These are phyloP conservation scores for Eurystomus glaucurus DNA, from an alignment of 2,797 vertebrate species.

Conservation along the genomic window DNA sequence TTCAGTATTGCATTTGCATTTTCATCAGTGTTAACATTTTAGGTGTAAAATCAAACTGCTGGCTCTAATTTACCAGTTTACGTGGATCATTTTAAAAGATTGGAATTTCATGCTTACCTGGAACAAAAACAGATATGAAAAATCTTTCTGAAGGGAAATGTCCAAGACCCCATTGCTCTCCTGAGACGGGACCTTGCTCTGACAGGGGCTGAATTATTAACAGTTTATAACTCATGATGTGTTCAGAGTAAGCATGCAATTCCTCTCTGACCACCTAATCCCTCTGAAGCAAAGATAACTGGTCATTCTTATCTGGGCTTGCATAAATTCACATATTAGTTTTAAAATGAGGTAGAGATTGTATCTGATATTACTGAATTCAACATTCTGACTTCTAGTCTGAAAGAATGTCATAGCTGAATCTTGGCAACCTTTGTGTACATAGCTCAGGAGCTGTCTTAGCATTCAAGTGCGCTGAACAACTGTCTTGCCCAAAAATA, in stretches of 20 bases:
- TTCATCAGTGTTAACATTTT: slow-evolving; percentile 4
- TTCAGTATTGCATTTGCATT: not conserved
- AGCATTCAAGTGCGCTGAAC: not conserved
- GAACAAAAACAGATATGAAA: not conserved
- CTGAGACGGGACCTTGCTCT: not conserved
- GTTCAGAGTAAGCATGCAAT: not conserved
- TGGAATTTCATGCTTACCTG: not conserved
- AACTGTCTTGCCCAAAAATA: not conserved
- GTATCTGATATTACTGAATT: not conserved
- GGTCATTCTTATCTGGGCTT: not conserved
- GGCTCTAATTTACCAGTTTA: not conserved
- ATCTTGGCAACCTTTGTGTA: not conserved
- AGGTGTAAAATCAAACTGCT: not conserved
- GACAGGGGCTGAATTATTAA: not conserved
- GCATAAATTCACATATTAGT: not conserved
- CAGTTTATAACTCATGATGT: not conserved
- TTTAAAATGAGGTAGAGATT: not conserved
- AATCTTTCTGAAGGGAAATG: not conserved
- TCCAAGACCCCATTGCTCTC: not conserved
- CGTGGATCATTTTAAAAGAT: not conserved
- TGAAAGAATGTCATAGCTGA: not conserved
- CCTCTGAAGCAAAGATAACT: not conserved
- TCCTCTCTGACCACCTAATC: not conserved
- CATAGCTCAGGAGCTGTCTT: not conserved
- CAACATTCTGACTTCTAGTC: not conserved